These are phyloP conservation scores for Lithobates sylvaticus DNA, from an alignment of 2,797 vertebrate genomes.

Conservation along the genomic window DNA sequence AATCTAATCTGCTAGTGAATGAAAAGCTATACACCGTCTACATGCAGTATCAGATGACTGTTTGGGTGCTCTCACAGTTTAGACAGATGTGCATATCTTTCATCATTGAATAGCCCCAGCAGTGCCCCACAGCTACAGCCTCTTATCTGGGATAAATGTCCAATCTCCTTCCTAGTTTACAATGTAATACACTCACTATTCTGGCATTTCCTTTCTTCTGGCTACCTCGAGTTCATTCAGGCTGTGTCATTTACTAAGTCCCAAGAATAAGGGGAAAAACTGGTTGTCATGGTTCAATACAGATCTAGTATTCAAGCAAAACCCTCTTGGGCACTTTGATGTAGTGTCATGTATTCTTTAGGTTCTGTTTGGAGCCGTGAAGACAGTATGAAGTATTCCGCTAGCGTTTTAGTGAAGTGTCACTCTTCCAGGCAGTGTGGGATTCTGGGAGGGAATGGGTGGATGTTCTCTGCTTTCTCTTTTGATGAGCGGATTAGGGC, in stretches of 20 bases:
- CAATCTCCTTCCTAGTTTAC: slow-evolving; percentile 7
- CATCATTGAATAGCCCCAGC: background rate
- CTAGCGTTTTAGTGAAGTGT: background rate
- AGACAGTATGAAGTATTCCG: no score
- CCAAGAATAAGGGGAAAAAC: background rate
- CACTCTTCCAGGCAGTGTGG: background rate
- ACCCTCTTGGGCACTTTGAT: background rate
- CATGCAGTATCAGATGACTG: background rate
- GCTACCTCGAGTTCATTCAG: background rate
- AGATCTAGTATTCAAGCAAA: background rate
- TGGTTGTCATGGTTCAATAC: background rate
- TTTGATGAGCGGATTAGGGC: slow-evolving; percentile 56
- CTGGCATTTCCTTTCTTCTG: slow-evolving; percentile 43
- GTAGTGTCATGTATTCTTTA: background rate
- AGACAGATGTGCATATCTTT: slow-evolving; percentile 7
- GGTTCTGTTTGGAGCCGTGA: no score
- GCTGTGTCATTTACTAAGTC: background rate
- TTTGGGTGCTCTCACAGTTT: background rate
- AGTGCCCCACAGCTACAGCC: slow-evolving; percentile 1
- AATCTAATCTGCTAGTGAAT: background rate
- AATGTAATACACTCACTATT: slow-evolving; percentile 20
- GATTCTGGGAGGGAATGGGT: slow-evolving; percentile 18
- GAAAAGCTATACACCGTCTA: background rate
- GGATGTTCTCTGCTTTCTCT: slow-evolving; percentile 30
- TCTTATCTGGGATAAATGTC: slow-evolving; percentile 17